Evolutionary conservation across 1,140 invertebrate species (phyloP), one percentile per base, ranked within the genome.

Genomic region (Asobara japonica): DNA sequence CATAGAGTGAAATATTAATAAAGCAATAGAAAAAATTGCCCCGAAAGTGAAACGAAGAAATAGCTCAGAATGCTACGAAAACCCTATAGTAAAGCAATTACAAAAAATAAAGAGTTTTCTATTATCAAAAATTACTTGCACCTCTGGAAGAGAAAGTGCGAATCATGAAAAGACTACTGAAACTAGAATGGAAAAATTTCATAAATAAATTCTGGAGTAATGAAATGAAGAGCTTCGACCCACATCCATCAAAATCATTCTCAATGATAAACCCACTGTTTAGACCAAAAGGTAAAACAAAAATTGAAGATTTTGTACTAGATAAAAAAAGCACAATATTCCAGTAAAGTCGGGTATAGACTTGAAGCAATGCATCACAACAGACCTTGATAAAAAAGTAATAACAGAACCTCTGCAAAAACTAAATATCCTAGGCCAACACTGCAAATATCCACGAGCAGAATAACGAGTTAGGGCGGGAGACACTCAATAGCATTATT

Each of bases 151-250:
- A 33, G 25, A 16, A 30, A 36, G n/a, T 36, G 29, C 61, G 16
- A 29, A 29, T 61, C n/a, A 33, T 45, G 1, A 67, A 25, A 65
- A 6, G 31, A 29, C 11, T 51, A 31, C 29, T 76, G 11, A 69
- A 67, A 41, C 20, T 48, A 60, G 36, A 66, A 62, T 72, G 65
- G 66, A 22, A 31, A 0, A 60, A 30, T 45, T 60, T 18, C 0
- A 31, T 69, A 0, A 76, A 74, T 29, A 69, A 70, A 11, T 61
- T 62, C 30, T 74, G 73, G 69, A 45, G 10, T 16, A 36, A 71
- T 8, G 56, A 64, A 36, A 71, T 74, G 5, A 36, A 69, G 18
- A 68, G 69, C 10, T 22, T 65, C 45, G 30, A 65, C 5, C 2
- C 33, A 5, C 22, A 72, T 1, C 25, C 74, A 0, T 30, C 30